phyloP scores from a whole-genome alignment of 1,140 invertebrate species.

The Scaptomyza hsui region DNA sequence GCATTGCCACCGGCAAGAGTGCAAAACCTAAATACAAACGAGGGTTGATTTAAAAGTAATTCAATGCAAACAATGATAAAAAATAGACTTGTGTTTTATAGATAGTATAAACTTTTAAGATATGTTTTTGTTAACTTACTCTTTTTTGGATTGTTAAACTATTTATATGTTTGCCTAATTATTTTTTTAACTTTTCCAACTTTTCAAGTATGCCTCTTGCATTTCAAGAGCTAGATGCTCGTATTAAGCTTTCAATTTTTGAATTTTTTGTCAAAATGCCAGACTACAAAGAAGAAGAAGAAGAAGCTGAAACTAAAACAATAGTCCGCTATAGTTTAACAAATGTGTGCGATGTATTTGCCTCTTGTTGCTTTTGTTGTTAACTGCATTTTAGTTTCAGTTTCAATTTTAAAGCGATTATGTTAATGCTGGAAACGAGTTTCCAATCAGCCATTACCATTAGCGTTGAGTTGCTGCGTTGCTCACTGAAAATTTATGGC shows the following conservation, averaged over 20 bases:
- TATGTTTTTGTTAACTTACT: too few species aligned
- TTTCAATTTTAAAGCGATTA: constrained; percentile 81
- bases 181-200: neutral
- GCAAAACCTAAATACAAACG: constrained; percentile 47
- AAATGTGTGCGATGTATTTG: constrained; percentile 33
- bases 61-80: neutral
- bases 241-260: constrained; percentile 23
- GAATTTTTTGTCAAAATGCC: constrained; percentile 7
- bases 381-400: constrained; percentile 76
- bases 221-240: constrained; percentile 1
- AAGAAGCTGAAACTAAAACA: constrained; percentile 18
- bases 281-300: neutral
- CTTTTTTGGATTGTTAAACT: too few species aligned
- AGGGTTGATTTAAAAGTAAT: constrained; percentile 11
- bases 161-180: too few species aligned
- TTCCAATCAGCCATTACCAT: constrained; percentile 78
- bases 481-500: constrained; percentile 55
- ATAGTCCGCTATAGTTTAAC: constrained; percentile 36
- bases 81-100: neutral
- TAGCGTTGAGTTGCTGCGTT: constrained; percentile 64
- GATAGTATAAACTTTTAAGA: too few species aligned
- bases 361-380: constrained; percentile 34
- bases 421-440: constrained; percentile 75
- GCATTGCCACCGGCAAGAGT: constrained; percentile 54
- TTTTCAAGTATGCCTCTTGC: constrained; percentile 4